Base-by-base conservation (phyloP, 2,888 invertebrate genomes). In the Drosophila mimetica region DNA sequence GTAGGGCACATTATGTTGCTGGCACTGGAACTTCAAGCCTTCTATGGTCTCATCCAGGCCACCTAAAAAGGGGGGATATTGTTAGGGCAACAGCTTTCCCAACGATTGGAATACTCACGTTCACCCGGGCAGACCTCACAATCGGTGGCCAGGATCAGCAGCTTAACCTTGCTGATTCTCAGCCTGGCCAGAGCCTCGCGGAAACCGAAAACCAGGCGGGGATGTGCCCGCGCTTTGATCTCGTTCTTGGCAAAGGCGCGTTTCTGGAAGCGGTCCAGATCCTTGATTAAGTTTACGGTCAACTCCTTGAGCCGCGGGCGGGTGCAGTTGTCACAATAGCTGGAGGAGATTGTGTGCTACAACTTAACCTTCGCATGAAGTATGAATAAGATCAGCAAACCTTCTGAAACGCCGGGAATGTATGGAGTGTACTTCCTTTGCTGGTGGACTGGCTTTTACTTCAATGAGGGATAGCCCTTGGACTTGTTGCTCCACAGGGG, bases 111-210 rank as follows among this genome's bases (percentile, higher is more conserved):
- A 5, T 3, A 52, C 47, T 50, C 58, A 90, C 90, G 86, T 67
- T 85, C 74, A 0, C 76, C 76, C 13, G 84, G 75, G 39, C 88
- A 90, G 7, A 91, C 91, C 76, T 95, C 94, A 77, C 95, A 92
- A 86, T 95, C 94, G 2, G 94, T 93, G 8, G 95, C 94, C 48
- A 95, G 92, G 7, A 95, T 91, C 7, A 95, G 90, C 65, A 94
- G 89, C 82, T 94, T 93, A 0, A 94, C 90, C 89, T 94, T 94
- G 60, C 93, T 93, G 25, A 94, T 89, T 46, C 92, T 91, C n/a
- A 95, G 84, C 78, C 93, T 93, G 67, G 93, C 93, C 46, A 92
- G 92, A 0, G 93, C 93, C 89, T 95, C 94, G 46, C 94, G 93
- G 47, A 95, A 92, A 8, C 95, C 95, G 50, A 93, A 90, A 1